Percentiles rank a stretch among this genome's conserved stretches.
These are phyloP conservation scores for Hippocampus mohnikei DNA, from an alignment of 2,113 vertebrate genomes.

Conservation along the genomic window DNA sequence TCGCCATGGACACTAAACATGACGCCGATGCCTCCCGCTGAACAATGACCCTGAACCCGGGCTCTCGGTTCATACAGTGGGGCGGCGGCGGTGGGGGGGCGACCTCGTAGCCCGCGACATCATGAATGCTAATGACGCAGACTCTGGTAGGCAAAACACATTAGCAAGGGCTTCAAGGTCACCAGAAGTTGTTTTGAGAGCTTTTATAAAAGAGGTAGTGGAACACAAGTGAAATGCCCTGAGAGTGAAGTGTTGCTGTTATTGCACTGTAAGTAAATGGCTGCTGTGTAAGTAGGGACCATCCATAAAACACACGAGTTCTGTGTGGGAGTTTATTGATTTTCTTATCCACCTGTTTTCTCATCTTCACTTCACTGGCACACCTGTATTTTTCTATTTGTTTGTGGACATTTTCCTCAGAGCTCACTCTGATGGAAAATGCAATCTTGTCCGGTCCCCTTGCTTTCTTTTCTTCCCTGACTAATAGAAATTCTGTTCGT, in stretches of 20 bases:
- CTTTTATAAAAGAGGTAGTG: slow-evolving; percentile 16
- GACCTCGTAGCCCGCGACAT: slow-evolving; percentile 33
- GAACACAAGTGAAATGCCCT: slow-evolving; percentile 26
- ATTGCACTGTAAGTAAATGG: slow-evolving; percentile 42
- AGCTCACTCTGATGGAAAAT: slow-evolving; percentile 64
- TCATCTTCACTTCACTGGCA: slow-evolving; percentile 49
- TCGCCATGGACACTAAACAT: slow-evolving; percentile 47
- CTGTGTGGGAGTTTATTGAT: slow-evolving; percentile 46
- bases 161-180: slow-evolving; percentile 45
- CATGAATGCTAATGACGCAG: slow-evolving; percentile 59
- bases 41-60: slow-evolving; percentile 56
- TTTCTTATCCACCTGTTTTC: slow-evolving; percentile 41
- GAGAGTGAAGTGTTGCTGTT: slow-evolving; percentile 36
- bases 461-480: slow-evolving; percentile 35
- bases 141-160: slow-evolving; percentile 50
- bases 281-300: slow-evolving; percentile 33
- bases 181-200: slow-evolving; percentile 41
- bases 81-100: too few species aligned
- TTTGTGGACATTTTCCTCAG: slow-evolving; percentile 56
- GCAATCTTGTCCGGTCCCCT: slow-evolving; percentile 53
- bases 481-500: slow-evolving; percentile 68
- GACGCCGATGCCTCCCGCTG: slow-evolving; percentile 27
- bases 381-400: slow-evolving; percentile 59
- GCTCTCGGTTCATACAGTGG: slow-evolving; percentile 32
- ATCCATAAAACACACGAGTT: slow-evolving; percentile 27